A percentile compares a stretch with the other conserved stretches of the same genome.
Conservation (phyloP, 2,888 invertebrate genomes). For the Acronicta alni region DNA sequence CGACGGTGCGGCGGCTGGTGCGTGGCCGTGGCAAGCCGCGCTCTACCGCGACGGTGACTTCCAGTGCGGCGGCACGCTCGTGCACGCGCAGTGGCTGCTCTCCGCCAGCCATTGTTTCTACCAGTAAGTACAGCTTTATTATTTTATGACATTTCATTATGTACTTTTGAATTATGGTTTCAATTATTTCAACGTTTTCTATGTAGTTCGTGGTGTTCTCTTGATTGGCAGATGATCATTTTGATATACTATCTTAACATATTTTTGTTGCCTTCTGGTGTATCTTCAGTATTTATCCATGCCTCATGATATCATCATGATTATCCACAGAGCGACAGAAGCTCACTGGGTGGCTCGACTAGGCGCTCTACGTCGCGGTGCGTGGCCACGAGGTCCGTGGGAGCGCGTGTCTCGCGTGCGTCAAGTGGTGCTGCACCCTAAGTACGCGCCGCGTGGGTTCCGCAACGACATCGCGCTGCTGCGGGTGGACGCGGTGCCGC, state of each 20-base stretch:
- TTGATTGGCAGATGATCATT: too few species aligned
- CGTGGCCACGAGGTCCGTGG: constrained; percentile 93
- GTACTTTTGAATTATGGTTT: too few species aligned
- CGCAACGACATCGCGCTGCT: constrained; percentile 94
- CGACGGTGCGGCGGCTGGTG: constrained; percentile 92
- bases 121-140: constrained; percentile 87
- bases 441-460: constrained; percentile 93
- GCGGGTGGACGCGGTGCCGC: constrained; percentile 90
- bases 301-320: too few species aligned
- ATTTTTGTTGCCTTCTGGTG: too few species aligned
- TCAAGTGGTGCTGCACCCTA: constrained; percentile 92
- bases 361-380: constrained; percentile 92
- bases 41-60: constrained; percentile 95
- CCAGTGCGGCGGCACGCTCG: constrained; percentile 94
- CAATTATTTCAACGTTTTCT: too few species aligned
- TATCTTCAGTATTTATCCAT: too few species aligned
- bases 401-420: constrained; percentile 92
- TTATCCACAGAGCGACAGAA: constrained; percentile 89
- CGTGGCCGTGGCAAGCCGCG: constrained; percentile 97
- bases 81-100: constrained; percentile 92
- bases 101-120: constrained; percentile 95
- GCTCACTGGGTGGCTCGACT: constrained; percentile 95
- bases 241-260: too few species aligned
- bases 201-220: too few species aligned
- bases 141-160: background rate